phyloP scores from a whole-genome alignment of 1,140 invertebrate species.

The Branchinecta lynchi region DNA sequence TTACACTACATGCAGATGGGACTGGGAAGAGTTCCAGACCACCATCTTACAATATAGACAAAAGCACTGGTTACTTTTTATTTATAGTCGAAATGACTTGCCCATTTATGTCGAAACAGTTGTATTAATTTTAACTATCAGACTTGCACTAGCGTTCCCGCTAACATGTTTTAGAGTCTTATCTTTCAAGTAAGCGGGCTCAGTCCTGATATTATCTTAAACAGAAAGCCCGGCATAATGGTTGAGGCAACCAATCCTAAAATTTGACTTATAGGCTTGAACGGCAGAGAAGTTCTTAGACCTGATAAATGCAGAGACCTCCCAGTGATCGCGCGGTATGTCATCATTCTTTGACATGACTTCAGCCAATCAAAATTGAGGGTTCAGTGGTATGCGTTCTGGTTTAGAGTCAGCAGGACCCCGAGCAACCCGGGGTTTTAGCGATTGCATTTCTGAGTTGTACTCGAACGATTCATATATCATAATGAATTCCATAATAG shows the following conservation, averaged over 20 bases:
- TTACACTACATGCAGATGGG: too few species aligned
- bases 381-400: slow-evolving; percentile 6
- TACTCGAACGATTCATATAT: slow-evolving; percentile 11
- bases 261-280: slow-evolving; percentile 3
- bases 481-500: slow-evolving; percentile 11
- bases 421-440: slow-evolving; percentile 1
- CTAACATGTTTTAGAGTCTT: neutral
- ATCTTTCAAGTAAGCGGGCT: neutral
- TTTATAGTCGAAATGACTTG: neutral
- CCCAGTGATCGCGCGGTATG: neutral
- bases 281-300: neutral
- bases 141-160: neutral
- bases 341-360: slow-evolving; percentile 3
- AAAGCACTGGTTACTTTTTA: neutral
- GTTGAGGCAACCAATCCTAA: neutral
- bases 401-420: neutral
- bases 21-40: too few species aligned
- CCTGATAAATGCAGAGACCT: slow-evolving; percentile 7
- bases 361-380: slow-evolving; percentile 1
- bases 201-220: neutral
- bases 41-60: too few species aligned
- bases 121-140: neutral
- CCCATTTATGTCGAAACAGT: neutral
- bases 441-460: slow-evolving; percentile 7
- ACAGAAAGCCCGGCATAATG: too few species aligned